Percentiles rank a stretch among this genome's conserved stretches.
Conservation (phyloP, 2,888 invertebrate species). For the Arctia plantaginis region DNA sequence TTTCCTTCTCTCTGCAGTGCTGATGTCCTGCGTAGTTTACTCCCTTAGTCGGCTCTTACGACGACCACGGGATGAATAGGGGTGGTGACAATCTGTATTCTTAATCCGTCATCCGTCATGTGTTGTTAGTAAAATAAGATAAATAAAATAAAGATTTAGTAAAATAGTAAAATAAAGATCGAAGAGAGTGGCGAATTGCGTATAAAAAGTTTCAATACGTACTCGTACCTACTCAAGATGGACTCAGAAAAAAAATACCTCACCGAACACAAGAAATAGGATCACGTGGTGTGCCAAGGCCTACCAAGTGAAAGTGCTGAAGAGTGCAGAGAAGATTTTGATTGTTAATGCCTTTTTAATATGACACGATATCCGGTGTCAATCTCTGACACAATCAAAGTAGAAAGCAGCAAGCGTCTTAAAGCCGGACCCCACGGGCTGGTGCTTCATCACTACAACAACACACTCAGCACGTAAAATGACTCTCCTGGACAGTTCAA, state of each 20-base stretch:
- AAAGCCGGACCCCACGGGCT: no score
- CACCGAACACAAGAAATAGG: background rate
- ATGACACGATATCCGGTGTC: background rate
- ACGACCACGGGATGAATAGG: no score
- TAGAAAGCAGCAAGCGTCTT: background rate
- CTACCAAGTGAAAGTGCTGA: background rate
- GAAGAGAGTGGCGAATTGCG: background rate
- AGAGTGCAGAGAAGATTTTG: background rate
- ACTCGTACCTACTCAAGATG: background rate
- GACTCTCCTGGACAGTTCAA: no score
- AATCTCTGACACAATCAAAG: no score
- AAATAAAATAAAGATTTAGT: no score
- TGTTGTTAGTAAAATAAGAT: no score
- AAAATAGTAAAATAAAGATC: background rate
- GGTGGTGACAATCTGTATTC: no score
- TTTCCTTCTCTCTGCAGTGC: no score
- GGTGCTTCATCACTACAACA: background rate
- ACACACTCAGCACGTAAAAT: background rate
- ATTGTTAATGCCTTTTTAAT: background rate
- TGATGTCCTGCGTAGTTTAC: no score
- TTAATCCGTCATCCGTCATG: no score
- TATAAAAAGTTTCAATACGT: background rate
- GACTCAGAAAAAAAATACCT: no score
- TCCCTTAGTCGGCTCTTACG: no score
- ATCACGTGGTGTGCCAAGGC: background rate